Base-by-base conservation (phyloP, 1,140 invertebrate genomes). In the Lordiphosa stackelbergi region DNA sequence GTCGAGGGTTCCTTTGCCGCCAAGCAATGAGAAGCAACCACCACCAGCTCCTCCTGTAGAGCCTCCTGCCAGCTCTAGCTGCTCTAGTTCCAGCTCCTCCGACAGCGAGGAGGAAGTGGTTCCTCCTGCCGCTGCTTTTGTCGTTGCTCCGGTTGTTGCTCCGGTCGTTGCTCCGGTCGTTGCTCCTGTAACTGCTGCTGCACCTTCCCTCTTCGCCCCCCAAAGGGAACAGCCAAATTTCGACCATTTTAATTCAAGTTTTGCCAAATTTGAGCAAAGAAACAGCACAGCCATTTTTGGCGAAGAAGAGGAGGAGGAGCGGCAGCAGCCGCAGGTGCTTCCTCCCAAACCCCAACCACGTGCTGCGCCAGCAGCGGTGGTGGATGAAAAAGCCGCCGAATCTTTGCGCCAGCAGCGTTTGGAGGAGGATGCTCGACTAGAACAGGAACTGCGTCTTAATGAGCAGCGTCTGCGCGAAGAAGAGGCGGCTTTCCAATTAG, bases 221-320 rank as follows among this genome's bases (percentile, higher is more conserved):
- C 69, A 78, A 9, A 47, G 52, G n/a, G 69, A 78, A 28, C 61
- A 62, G 13, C 68, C 62, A 34, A 79, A 86, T 51, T 81, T 86
- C 47, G 56, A 85, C 11, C 61, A 71, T 12, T 69, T 74, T 6
- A 86, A 81, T 46, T 69, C 74, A 8, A 78, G 66, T 24, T 81
- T 85, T 41, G 74, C 74, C 10, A 71, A 84, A 55, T 86, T 69
- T 19, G 78, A 86, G 59, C 84, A 81, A 42, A 54, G 59, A 31
- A 66, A 85, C 37, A 86, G 79, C 59, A 64, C 69, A 0, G 69
- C 75, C 13, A 66, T 81, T 35, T 86, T 86, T 45, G 60, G 59
- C 0, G 84, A 85, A 60, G 65, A 73, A 16, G 56, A 65, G 2
- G 61, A 75, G 7, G 16, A 40, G 3, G 19, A 58, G 36, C 8